phyloP scores from a whole-genome alignment of 2,888 invertebrate species.

The Tachina grossa region DNA sequence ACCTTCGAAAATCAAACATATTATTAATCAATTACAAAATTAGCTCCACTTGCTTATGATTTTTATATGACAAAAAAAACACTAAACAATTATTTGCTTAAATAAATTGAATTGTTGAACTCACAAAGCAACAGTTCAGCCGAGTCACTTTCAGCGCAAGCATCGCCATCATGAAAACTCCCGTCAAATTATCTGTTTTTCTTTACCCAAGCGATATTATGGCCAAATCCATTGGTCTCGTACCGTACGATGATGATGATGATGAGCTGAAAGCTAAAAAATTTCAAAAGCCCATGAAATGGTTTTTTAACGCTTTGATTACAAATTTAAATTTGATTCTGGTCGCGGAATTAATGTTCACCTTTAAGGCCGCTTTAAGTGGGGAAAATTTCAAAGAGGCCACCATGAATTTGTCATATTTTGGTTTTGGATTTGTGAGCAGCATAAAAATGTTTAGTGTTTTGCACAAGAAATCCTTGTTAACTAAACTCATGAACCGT shows the following conservation, averaged over 20 bases:
- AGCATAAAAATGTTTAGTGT: constrained; percentile 77
- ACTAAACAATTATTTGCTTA: background rate
- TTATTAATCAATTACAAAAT: constrained; percentile 32
- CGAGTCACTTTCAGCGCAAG: background rate
- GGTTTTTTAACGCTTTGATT: constrained; percentile 72
- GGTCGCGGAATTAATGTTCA: constrained; percentile 76
- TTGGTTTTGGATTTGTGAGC: constrained; percentile 77
- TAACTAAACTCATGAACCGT: constrained; percentile 74
- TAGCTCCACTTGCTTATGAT: background rate
- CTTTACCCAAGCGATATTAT: constrained; percentile 74
- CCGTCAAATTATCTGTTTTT: constrained; percentile 68
- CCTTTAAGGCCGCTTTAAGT: constrained; percentile 74
- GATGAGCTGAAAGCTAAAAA: constrained; percentile 23
- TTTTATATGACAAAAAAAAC: background rate
- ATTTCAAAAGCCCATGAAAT: constrained; percentile 50
- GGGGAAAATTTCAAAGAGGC: constrained; percentile 78
- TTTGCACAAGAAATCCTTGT: constrained; percentile 72
- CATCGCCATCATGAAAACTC: constrained; percentile 3
- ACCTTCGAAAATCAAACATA: background rate
- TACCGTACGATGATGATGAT: constrained; percentile 72
- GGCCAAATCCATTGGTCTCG: constrained; percentile 76
- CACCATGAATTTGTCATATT: constrained; percentile 77
- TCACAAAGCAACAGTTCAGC: background rate
- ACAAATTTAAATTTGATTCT: constrained; percentile 76
- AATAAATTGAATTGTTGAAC: background rate